Percentiles rank a stretch among this genome's conserved stretches.
Conservation (phyloP, 2,888 invertebrate species). For the Hypselothyrea guttata region DNA sequence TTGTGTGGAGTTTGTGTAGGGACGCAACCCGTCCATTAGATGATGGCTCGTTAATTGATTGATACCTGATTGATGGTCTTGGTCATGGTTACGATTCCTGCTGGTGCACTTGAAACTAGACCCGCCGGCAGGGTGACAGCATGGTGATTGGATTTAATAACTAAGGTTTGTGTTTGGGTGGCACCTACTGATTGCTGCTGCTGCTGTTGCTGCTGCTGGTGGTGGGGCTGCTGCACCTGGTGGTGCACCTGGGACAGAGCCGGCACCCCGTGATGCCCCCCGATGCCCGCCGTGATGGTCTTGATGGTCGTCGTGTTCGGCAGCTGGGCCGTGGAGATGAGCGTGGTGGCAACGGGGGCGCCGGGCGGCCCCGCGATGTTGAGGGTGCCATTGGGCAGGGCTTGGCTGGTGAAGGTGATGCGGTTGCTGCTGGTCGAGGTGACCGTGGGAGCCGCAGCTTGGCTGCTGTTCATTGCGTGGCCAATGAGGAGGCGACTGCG, state of each 20-base stretch:
- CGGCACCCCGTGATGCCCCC: slow-evolving; percentile 73
- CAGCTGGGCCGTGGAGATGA: slow-evolving; percentile 83
- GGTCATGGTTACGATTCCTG: slow-evolving; percentile 86
- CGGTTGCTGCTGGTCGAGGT: slow-evolving; percentile 83
- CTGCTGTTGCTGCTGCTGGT: slow-evolving; percentile 67
- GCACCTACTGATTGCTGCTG: slow-evolving; percentile 81
- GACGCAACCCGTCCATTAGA: slow-evolving; percentile 17
- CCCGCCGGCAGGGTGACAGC: slow-evolving; percentile 84
- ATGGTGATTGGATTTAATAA: slow-evolving; percentile 83
- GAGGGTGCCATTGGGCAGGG: slow-evolving; percentile 88
- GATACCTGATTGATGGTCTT: slow-evolving; percentile 84
- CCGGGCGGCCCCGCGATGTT: slow-evolving; percentile 83
- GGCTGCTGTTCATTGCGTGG: slow-evolving; percentile 79
- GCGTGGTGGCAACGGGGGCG: slow-evolving; percentile 68
- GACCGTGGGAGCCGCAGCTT: slow-evolving; percentile 64
- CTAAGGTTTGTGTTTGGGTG: slow-evolving; percentile 82
- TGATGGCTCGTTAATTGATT: slow-evolving; percentile 49
- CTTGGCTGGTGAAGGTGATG: slow-evolving; percentile 86
- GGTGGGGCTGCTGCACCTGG: slow-evolving; percentile 55
- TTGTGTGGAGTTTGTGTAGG: not conserved
- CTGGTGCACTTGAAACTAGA: slow-evolving; percentile 84
- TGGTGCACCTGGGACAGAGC: slow-evolving; percentile 76
- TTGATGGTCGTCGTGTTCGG: slow-evolving; percentile 82
- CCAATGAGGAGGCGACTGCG: slow-evolving; percentile 7
- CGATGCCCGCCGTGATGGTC: slow-evolving; percentile 79